A percentile compares a stretch with the other conserved stretches of the same genome.
These are phyloP conservation scores for Cephalopachus bancanus DNA, from an alignment of 2,797 vertebrate genomes.

Conservation along the genomic window DNA sequence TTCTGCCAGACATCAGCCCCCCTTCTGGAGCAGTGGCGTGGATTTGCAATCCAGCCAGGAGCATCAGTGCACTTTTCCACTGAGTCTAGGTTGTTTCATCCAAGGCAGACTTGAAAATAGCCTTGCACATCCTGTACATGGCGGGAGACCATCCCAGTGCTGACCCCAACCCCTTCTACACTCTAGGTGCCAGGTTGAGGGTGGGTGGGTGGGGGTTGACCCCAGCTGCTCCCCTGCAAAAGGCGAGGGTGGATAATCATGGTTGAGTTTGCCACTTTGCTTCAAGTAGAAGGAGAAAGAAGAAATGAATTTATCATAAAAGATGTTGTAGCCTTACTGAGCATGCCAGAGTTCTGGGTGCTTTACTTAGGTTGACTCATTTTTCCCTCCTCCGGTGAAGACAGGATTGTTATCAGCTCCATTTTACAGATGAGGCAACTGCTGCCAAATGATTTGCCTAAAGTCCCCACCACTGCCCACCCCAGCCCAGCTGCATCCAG, in stretches of 20 bases:
- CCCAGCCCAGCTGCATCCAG: not conserved
- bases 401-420: not conserved
- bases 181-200: rapidly evolving
- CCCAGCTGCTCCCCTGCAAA: not conserved
- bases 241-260: not conserved
- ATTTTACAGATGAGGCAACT: not conserved
- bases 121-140: not conserved
- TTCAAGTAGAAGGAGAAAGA: not conserved
- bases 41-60: slow-evolving; percentile 58
- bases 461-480: not conserved
- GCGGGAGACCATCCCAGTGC: not conserved
- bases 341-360: not conserved
- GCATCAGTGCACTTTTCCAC: slow-evolving; percentile 40
- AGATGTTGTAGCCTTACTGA: too few relatives aligned
- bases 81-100: not conserved
- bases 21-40: not conserved
- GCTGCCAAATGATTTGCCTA: not conserved
- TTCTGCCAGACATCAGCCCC: not conserved
- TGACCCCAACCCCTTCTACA: not conserved
- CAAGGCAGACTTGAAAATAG: not conserved
- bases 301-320: not conserved
- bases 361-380: not conserved
- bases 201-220: not conserved
- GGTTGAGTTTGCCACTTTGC: not conserved
- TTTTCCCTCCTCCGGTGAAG: not conserved